Base-by-base conservation (phyloP, 2,113 vertebrate species). In the Cariama cristata region DNA sequence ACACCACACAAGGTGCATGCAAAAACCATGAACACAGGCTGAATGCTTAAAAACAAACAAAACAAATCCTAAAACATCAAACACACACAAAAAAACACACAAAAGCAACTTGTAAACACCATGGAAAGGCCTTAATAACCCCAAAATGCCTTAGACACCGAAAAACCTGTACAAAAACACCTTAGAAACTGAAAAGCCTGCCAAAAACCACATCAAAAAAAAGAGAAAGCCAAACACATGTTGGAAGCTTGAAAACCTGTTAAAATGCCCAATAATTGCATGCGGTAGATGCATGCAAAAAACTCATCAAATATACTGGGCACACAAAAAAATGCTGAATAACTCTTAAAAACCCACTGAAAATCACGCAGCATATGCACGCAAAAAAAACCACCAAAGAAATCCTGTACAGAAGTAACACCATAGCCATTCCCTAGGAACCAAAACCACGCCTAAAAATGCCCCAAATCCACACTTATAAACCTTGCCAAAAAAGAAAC, bases 1-100 rank as follows among this genome's bases (percentile, higher is more conserved):
- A 71, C 6, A 22, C 35, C 35, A 53, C 0, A 1, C 9, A 86
- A 49, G 10, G 9, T 49, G 13, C 26, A 67, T 0, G n/a, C 3
- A 72, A 58, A 79, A 67, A 6, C 12, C 11, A 63, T 5, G 76
- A 83, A 45, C 9, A 64, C 13, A 69, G 21, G 23, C 23, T 44
- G 11, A n/a, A 83, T 15, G 27, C 9, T 44, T 33, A 47, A 63
- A 38, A 62, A 28, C 14, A 9, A 28, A 9, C 35, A 8, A 27
- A 53, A 35, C n/a, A 28, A 26, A 8, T 38, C 38, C 38, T 38
- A 26, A 42, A 52, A 23, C 21, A 22, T 8, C 16, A 32, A 17
- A 13, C 64, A 21, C 63, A 21, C 59, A 44, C 24, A 33, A 42
- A 66, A 44, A 21, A 26, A 15, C 26, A 62, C 38, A 49, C 2